Base-by-base conservation (phyloP, 2,113 vertebrate species). In the Motacilla tschutschensis region DNA sequence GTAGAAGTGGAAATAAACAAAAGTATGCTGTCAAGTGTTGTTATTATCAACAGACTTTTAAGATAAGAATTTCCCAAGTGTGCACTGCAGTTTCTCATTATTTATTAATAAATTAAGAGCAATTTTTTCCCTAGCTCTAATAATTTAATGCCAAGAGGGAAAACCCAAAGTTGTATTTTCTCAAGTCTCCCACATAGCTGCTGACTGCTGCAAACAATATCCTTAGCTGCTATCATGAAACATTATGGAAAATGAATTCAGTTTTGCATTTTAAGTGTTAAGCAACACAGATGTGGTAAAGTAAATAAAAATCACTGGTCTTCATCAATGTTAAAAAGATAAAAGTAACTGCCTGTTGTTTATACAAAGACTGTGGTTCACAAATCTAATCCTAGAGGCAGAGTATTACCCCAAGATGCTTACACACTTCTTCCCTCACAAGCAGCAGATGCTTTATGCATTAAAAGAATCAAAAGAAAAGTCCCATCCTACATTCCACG, bases 301-400 rank as follows among this genome's bases (percentile, higher is more conserved):
- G 18, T 83, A 90, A 81, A 88, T 82, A 88, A 88, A 88, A 93
- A 84, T 54, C 75, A 75, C 72, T 92, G 89, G 59, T 66, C 31
- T 90, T 40, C 64, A 73, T 88, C 79, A 87, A 59, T 18, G 72
- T 65, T 86, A 84, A 67, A 79, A 76, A 28, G 21, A 86, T 54
- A 91, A 47, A 87, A 94, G 91, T 85, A 90, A 91, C 59, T 73
- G 26, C 35, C 53, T 4, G 4, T 35, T 69, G 35, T 82, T 84
- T 86, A 86, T 22, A 91, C 66, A 83, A 78, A 80, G 66, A 57
- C 8, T 54, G 25, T 46, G 26, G 28, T 43, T 81, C 78, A 82
- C 57, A 87, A 93, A 90, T 40, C 47, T 7, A 84, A 84, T 76
- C 50, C 79, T 59, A 36, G 46, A 51, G 73, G 65, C 70, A 92